Conservation (phyloP, 2,113 vertebrate genomes). For the Nothocercus nigrocapillus region DNA sequence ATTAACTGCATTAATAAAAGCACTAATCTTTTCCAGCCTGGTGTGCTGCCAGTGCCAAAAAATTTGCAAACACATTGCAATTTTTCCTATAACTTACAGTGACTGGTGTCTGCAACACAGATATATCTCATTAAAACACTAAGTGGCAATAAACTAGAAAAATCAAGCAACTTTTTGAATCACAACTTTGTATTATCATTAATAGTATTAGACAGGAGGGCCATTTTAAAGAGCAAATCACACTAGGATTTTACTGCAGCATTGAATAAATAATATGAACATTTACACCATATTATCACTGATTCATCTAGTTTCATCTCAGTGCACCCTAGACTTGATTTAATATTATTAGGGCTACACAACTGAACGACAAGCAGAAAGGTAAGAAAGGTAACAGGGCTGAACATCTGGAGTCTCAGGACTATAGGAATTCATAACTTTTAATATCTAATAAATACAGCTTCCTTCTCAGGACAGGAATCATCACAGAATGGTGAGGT, state of each 20-base stretch:
- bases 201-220: background rate
- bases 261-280: conserved; percentile 28
- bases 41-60: background rate
- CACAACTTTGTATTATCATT: background rate
- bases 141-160: background rate
- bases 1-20: background rate
- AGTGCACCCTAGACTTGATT: background rate
- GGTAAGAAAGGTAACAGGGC: background rate
- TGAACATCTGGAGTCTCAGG: background rate
- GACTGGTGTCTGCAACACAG: background rate
- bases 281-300: background rate
- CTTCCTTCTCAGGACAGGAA: background rate
- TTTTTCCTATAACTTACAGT: background rate
- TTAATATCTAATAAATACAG: background rate
- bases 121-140: conserved; percentile 26
- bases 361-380: background rate
- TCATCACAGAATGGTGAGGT: background rate
- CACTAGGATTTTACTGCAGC: background rate
- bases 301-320: conserved; percentile 5
- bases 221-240: conserved; percentile 27
- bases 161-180: background rate
- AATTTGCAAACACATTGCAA: background rate
- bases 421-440: background rate
- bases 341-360: background rate
- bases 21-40: background rate